These are phyloP conservation scores for Belgica antarctica DNA, from an alignment of 2,888 invertebrate genomes.

Conservation along the genomic window DNA sequence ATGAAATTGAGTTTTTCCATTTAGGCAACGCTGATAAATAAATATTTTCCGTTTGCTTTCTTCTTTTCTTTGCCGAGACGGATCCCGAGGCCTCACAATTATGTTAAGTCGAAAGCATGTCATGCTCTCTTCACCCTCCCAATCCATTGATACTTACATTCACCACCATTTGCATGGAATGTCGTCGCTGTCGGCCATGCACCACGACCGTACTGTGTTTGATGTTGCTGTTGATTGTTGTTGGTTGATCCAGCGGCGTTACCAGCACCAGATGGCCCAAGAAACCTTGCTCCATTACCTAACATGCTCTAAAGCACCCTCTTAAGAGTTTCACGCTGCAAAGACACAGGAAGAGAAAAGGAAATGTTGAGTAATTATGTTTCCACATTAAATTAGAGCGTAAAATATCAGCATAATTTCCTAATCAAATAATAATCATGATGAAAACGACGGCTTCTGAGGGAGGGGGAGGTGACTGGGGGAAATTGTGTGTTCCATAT, in stretches of 20 bases:
- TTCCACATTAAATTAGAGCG: constrained; percentile 2
- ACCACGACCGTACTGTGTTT: constrained; percentile 25
- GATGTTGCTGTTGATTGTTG: constrained; percentile 28
- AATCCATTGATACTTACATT: constrained; percentile 27
- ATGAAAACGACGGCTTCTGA: constrained; percentile 11
- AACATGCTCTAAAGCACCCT: constrained; percentile 30
- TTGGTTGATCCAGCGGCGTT: constrained; percentile 39
- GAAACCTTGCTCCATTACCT: constrained; percentile 39
- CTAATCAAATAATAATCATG: constrained; percentile 38
- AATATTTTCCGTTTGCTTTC: neutral
- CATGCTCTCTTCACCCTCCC: neutral
- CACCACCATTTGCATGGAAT: constrained; percentile 36
- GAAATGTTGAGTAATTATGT: constrained; percentile 4
- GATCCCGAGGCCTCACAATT: neutral
- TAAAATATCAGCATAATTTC: constrained; percentile 9
- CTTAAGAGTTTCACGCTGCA: constrained; percentile 19
- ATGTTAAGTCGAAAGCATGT: constrained; percentile 9
- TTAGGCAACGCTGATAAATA: neutral
- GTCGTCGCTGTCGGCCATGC: constrained; percentile 38
- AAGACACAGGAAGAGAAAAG: neutral
- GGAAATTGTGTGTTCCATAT: too few relatives aligned
- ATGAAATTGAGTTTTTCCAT: constrained; percentile 21
- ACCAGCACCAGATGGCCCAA: constrained; percentile 41
- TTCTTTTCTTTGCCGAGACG: neutral
- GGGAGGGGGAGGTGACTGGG: neutral